These are phyloP conservation scores for Crocidura indochinensis DNA, from an alignment of 2,797 vertebrate species.

Conservation along the genomic window DNA sequence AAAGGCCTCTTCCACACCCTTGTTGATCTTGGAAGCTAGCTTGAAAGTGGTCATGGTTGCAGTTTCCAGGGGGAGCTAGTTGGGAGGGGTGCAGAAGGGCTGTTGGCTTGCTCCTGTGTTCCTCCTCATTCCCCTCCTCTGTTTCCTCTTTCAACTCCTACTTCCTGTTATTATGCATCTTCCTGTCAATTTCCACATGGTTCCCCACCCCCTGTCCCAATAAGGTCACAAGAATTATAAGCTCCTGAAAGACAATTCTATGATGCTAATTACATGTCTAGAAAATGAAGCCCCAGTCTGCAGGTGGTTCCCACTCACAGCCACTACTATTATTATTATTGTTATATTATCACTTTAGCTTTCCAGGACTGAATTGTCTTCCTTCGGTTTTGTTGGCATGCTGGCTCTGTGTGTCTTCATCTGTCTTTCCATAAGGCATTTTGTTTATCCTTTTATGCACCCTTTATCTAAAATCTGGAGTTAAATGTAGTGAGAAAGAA, in stretches of 20 bases:
- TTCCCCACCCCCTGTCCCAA: conserved; percentile 63
- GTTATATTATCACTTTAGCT: conserved; percentile 67
- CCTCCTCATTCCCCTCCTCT: conserved; percentile 68
- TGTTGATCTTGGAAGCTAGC: background rate
- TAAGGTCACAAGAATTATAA: conserved; percentile 77
- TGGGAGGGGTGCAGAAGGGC: background rate
- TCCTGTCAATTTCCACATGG: conserved; percentile 65
- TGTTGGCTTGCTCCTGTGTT: conserved; percentile 46
- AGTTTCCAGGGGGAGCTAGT: background rate
- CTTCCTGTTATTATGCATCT: conserved; percentile 81
- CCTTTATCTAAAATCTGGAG: background rate
- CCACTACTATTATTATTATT: conserved; percentile 75
- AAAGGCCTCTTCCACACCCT: background rate
- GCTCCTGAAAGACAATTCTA: conserved; percentile 75
- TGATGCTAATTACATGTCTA: conserved; percentile 84
- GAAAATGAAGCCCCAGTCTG: conserved; percentile 69
- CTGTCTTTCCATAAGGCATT: conserved; percentile 60
- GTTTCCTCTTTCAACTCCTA: conserved; percentile 68
- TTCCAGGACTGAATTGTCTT: conserved; percentile 73
- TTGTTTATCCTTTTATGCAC: conserved; percentile 45
- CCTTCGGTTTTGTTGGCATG: conserved; percentile 55
- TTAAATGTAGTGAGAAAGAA: conserved; percentile 68
- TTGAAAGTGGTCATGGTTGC: accelerated
- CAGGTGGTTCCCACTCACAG: conserved; percentile 79
- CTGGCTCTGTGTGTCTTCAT: conserved; percentile 59